Evolutionary conservation across 2,113 vertebrate species (phyloP), one percentile per base, ranked within the genome.

Genomic region (Sorex fumeus): DNA sequence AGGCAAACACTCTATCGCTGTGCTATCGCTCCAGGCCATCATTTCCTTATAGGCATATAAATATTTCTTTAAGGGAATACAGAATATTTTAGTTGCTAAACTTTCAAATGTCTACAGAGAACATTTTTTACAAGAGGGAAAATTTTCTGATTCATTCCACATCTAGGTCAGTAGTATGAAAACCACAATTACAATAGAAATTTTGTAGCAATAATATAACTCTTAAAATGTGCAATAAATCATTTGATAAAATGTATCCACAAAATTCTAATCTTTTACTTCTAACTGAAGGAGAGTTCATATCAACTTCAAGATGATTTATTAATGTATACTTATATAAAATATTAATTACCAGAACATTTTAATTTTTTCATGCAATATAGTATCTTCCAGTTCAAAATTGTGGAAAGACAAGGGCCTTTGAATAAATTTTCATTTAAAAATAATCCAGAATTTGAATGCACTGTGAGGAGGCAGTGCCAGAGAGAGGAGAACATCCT

Each of bases 161-260:
- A 11, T 53, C 12, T 11, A 53, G 50, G 50, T 53, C 13, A 53
- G 50, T 53, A 40, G 50, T 53, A 53, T 53, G 50, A 11, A 53
- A 53, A 53, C 50, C 4, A 53, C 50, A 53, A 53, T 53, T 11
- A 11, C 50, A 53, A 53, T 53, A 18, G 50, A 11, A 53, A 53
- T 53, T 53, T 11, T 53, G 9, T 53, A 53, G 50, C 11, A 53
- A 53, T 74, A 64, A 0, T 81, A 30, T 19, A 66, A n/a, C 6
- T 67, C n/a, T 75, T 16, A 62, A 18, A 78, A 28, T 16, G 43
- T 80, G 23, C 36, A 16, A 83, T 18, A 87, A 74, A 71, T 76
- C 60, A 88, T 30, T 93, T 93, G 83, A 47, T 13, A 84, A 84
- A 87, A 28, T 57, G 87, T 84, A 19, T 12, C 83, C 30, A 77